Evolutionary conservation across 2,888 invertebrate genomes (phyloP), one percentile per base, ranked within the genome.

Genomic region (Theretra japonica): DNA sequence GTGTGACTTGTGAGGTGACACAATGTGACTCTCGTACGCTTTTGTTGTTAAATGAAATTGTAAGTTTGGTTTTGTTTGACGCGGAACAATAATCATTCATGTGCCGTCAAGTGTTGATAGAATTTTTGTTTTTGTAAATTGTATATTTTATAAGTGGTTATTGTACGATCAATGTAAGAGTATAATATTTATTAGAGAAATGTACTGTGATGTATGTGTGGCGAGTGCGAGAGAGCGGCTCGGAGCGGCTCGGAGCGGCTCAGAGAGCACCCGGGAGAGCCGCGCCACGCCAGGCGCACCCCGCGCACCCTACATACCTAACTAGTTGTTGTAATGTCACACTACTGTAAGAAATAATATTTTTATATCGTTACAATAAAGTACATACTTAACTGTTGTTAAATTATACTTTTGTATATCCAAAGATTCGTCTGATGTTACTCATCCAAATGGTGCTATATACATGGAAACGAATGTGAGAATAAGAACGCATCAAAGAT

Each of bases 341-440:
- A 83, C 86, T 91, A 90, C 83, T 86, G 79, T 91, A 92, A 93
- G 88, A 90, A 89, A 90, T 88, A 80, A 91, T 93, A 93, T 93
- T 94, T 94, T 93, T 93, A 90, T 93, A 94, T 91, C 88, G 90
- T 92, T 89, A 88, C 90, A 93, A 91, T 91, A 89, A 91, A 93
- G 86, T 91, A 91, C 91, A 90, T 88, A 82, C 81, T 77, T 81
- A 86, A 90, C 87, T 89, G 91, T 93, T 91, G 87, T 88, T 84
- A 85, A 86, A 82, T 80, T 83, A 86, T 86, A 89, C 84, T 85
- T 88, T 91, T 90, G 87, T 90, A 91, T 88, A 89, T 88, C 87
- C 86, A 88, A 87, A 86, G 81, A 85, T 79, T 81, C 78, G 82
- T 86, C 82, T 84, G 80, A 82, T 79, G 75, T 88, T 86, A 87